A percentile compares a stretch with the other conserved stretches of the same genome.
Conservation (phyloP, 1,140 invertebrate species). For the Apis cerana region DNA sequence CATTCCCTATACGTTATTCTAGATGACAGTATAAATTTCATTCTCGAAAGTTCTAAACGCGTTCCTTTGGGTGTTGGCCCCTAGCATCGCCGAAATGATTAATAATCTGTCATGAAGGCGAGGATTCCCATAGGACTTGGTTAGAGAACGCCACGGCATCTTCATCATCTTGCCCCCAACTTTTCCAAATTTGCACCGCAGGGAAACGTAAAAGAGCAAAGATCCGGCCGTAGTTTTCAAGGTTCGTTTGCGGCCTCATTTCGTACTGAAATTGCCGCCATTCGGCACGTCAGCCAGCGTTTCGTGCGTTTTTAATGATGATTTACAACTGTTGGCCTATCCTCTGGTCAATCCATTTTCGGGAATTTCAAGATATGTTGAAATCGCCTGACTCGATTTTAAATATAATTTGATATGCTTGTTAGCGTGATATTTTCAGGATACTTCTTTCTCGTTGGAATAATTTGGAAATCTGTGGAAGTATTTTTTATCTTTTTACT, state of each 20-base stretch:
- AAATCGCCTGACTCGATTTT: neutral
- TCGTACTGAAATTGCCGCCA: constrained; percentile 56
- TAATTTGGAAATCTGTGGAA: too few relatives aligned
- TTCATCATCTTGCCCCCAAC: constrained; percentile 52
- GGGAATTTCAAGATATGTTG: neutral
- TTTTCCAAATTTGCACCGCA: constrained; percentile 8
- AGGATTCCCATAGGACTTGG: constrained; percentile 52
- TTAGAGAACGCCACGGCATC: constrained; percentile 58
- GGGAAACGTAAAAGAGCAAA: constrained; percentile 9
- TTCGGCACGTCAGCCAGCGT: constrained; percentile 50
- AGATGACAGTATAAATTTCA: constrained; percentile 53
- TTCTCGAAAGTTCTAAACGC: constrained; percentile 51
- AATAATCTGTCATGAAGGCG: constrained; percentile 57
- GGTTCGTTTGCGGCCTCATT: constrained; percentile 30
- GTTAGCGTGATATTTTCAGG: neutral
- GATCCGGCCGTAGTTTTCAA: constrained; percentile 4
- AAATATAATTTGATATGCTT: neutral
- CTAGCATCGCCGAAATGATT: constrained; percentile 54
- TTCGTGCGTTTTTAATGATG: constrained; percentile 57
- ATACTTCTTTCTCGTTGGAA: too few relatives aligned
- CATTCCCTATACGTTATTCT: constrained; percentile 49
- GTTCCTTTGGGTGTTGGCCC: constrained; percentile 49
- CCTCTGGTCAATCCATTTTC: constrained; percentile 16
- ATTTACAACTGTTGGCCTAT: constrained; percentile 47
- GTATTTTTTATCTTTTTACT: too few relatives aligned